A percentile compares a stretch with the other conserved stretches of the same genome.
These are phyloP conservation scores for Apocheima hispidaria DNA, from an alignment of 2,888 invertebrate species.

Conservation along the genomic window DNA sequence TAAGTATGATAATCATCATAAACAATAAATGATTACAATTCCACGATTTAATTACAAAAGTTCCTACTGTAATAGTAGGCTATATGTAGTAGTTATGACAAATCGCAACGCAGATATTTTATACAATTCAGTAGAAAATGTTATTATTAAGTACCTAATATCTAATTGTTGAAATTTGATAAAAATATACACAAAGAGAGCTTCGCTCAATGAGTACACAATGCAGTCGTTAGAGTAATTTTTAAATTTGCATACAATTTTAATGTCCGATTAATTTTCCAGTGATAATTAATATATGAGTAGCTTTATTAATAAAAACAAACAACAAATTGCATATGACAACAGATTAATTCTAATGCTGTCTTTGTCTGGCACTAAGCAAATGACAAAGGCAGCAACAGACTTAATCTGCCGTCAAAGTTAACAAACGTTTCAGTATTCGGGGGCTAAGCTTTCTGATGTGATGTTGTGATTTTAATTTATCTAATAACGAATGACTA, in stretches of 20 bases:
- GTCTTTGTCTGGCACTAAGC: too few relatives aligned
- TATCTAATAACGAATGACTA: too few relatives aligned
- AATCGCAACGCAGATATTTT: constrained; percentile 36
- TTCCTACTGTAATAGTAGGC: constrained; percentile 39
- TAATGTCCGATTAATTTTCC: background rate
- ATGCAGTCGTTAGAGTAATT: constrained; percentile 4
- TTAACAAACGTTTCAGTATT: too few relatives aligned
- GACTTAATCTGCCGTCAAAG: too few relatives aligned
- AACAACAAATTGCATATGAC: too few relatives aligned
- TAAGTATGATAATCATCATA: constrained; percentile 60
- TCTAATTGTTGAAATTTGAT: constrained; percentile 22
- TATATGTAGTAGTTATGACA: constrained; percentile 43
- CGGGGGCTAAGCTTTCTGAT: too few relatives aligned
- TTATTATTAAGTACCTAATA: constrained; percentile 24
- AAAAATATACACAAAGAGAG: constrained; percentile 22
- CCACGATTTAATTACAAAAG: constrained; percentile 51
- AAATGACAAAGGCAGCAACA: too few relatives aligned
- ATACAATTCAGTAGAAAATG: constrained; percentile 36
- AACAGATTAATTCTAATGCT: too few relatives aligned
- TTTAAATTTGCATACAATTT: background rate
- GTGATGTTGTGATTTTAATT: too few relatives aligned
- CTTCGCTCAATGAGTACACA: constrained; percentile 26
- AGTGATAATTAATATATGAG: background rate
- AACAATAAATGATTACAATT: constrained; percentile 79
- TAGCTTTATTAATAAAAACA: background rate